Evolutionary conservation across 1,140 invertebrate genomes (phyloP).

Genomic region (Trissolcus basalis): DNA sequence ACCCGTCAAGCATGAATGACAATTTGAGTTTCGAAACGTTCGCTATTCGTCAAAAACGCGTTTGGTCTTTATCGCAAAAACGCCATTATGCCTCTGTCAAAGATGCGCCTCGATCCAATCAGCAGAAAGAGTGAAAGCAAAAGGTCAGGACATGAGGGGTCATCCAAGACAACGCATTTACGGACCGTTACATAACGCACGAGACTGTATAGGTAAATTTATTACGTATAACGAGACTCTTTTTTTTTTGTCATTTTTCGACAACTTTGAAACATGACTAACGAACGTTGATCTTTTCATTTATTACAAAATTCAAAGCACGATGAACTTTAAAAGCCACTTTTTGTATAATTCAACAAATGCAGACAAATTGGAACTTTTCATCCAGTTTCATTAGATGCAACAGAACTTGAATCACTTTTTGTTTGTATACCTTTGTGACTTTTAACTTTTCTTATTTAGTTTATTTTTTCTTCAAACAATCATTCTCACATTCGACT

Average conservation of each 20-base stretch:
- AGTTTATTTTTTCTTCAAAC: too few species aligned
- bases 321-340: slow-evolving; percentile 46
- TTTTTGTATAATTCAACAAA: too few species aligned
- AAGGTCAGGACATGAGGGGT: slow-evolving; percentile 73
- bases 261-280: slow-evolving; percentile 53
- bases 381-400: too few species aligned
- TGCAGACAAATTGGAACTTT: too few species aligned
- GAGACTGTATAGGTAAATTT: slow-evolving; percentile 55
- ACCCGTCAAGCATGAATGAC: slow-evolving; percentile 29
- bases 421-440: too few species aligned
- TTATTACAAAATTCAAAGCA: slow-evolving; percentile 1
- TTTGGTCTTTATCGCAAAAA: slow-evolving; percentile 39
- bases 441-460: too few species aligned
- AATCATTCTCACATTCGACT: too few species aligned
- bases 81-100: slow-evolving; percentile 36
- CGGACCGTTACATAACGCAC: slow-evolving; percentile 63
- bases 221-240: slow-evolving; percentile 55
- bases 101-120: slow-evolving; percentile 63
- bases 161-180: slow-evolving; percentile 70
- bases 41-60: slow-evolving; percentile 44
- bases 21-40: slow-evolving; percentile 38
- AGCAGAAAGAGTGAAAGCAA: slow-evolving; percentile 73
- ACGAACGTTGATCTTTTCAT: slow-evolving; percentile 38
- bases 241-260: slow-evolving; percentile 44
- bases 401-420: too few species aligned